Conservation (phyloP, 2,113 vertebrate species). For the Zosterops japonicus region DNA sequence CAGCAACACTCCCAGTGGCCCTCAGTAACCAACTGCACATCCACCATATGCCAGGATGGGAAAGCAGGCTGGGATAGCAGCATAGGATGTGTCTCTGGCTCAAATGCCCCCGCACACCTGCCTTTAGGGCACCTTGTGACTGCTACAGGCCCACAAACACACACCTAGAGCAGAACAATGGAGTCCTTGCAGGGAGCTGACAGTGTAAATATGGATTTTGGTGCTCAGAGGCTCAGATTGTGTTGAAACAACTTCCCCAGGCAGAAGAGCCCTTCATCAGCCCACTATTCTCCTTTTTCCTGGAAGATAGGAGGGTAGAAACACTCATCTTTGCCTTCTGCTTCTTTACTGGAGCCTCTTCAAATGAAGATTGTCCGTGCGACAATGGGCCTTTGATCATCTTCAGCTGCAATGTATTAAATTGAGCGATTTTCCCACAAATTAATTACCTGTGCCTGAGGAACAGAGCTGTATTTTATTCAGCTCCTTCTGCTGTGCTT, state of each 20-base stretch:
- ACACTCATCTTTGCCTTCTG: background rate
- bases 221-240: background rate
- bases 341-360: background rate
- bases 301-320: background rate
- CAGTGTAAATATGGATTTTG: background rate
- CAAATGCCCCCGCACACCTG: background rate
- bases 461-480: background rate
- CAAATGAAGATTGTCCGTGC: background rate
- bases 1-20: background rate
- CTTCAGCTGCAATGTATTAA: background rate
- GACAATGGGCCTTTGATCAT: background rate
- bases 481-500: background rate
- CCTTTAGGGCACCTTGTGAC: background rate
- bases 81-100: background rate
- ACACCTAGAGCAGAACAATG: background rate
- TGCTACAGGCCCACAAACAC: background rate
- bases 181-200: background rate
- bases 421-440: background rate
- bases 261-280: background rate
- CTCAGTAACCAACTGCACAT: background rate
- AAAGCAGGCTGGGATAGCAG: background rate
- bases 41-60: rapidly evolving
- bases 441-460: constrained; percentile 31
- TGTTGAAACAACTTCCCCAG: background rate
- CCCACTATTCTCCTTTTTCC: background rate